Evolutionary conservation across 2,797 vertebrate genomes (phyloP), one percentile per base, ranked within the genome.

Genomic region (Macropodus opercularis): DNA sequence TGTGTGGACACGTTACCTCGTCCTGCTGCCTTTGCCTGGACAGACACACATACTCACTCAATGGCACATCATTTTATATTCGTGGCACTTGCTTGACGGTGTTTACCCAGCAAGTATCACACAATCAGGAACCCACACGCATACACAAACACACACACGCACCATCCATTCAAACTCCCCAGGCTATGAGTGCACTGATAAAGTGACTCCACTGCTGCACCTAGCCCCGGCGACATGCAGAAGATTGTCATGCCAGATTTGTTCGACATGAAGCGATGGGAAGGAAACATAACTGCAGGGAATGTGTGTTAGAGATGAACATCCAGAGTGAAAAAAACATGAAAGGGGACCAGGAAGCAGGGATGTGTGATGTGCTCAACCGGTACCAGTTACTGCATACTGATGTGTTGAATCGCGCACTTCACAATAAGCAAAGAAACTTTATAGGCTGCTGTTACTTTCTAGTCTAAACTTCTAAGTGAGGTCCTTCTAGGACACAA

Each of bases 181-280:
- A 32, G 76, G 80, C 76, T 52, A 69, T 5, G 44, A 66, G 50
- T 41, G 75, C 69, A 62, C 66, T 50, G 75, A 88, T 81, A 78
- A 77, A 80, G 67, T 65, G 69, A 47, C 57, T 79, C 57, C 58
- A 15, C 64, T 31, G 49, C 69, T 79, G 76, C 81, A 85, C 72
- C 83, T 79, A 23, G 69, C 43, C 31, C 69, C 70, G 58, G 72
- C 43, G 36, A 81, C 72, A 75, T 58, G 62, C 38, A 39, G 76
- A 62, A 71, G 81, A 89, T 85, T 86, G 84, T 84, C 85, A 76
- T 52, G 75, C 61, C 79, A 79, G 79, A 87, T 89, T 89, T 86
- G 81, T 84, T 84, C 26, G 29, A 85, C 81, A 81, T 69, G 80
- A 79, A 82, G 78, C 48, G 27, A 80, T 58, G 79, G 73, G 69